Percentiles rank a stretch among this genome's conserved stretches.
Conservation (phyloP, 2,113 vertebrate genomes). For the Eulemur rufifrons region DNA sequence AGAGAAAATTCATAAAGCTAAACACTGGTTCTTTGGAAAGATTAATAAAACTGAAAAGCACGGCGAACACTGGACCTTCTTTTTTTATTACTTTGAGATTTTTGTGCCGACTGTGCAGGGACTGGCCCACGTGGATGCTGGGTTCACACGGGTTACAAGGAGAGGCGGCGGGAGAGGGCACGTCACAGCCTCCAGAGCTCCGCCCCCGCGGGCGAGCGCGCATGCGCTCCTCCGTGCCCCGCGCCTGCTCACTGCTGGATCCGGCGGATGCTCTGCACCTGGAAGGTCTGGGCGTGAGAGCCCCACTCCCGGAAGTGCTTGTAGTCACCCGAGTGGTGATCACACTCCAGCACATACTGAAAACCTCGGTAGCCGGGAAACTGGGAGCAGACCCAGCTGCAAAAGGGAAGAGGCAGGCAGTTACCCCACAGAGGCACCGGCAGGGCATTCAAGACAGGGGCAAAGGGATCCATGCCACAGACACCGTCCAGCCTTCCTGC, state of each 20-base stretch:
- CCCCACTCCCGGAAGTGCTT: slow-evolving; percentile 94
- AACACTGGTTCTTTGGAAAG: background rate
- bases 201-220: accelerated
- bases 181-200: accelerated
- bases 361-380: slow-evolving; percentile 96
- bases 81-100: background rate
- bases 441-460: accelerated
- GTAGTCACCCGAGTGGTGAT: slow-evolving; percentile 92
- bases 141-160: background rate
- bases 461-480: accelerated
- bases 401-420: background rate
- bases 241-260: slow-evolving; percentile 90
- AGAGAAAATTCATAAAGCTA: background rate
- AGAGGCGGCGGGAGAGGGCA: background rate
- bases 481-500: background rate
- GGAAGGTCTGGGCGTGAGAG: slow-evolving; percentile 93
- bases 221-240: accelerated
- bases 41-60: background rate
- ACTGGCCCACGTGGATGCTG: background rate
- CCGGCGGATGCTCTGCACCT: slow-evolving; percentile 95
- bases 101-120: background rate
- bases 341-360: slow-evolving; percentile 96
- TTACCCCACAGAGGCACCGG: background rate
- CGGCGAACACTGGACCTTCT: background rate
- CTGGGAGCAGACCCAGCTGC: slow-evolving; percentile 95